phyloP scores from a whole-genome alignment of 2,113 vertebrate genomes.

The Motacilla tschutschensis region DNA sequence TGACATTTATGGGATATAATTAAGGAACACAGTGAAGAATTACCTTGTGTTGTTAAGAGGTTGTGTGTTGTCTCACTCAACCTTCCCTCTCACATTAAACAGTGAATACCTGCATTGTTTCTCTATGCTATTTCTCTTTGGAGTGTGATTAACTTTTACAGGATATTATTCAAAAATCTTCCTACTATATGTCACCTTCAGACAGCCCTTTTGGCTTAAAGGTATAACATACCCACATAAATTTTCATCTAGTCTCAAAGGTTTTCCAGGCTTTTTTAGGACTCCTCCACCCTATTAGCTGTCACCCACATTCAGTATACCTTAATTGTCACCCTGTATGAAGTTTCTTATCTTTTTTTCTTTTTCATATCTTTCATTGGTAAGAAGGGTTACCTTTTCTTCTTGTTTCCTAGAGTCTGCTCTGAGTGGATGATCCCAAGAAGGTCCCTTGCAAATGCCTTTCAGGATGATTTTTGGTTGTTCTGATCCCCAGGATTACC shows the following conservation, averaged over 20 bases:
- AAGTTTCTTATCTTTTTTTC: background rate
- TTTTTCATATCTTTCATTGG: background rate
- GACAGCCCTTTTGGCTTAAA: background rate
- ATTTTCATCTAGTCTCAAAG: background rate
- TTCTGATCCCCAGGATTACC: background rate
- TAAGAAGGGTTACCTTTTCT: background rate
- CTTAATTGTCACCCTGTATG: background rate
- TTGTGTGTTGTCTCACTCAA: background rate
- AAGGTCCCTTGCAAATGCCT: background rate
- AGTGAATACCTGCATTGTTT: background rate
- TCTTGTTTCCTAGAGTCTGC: background rate
- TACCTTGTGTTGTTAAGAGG: background rate
- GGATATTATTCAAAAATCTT: background rate
- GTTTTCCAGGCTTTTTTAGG: background rate
- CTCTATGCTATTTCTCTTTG: background rate
- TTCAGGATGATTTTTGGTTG: background rate
- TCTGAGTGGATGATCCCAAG: background rate
- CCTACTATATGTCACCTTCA: background rate
- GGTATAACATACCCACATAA: background rate
- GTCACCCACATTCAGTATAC: background rate
- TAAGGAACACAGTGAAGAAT: background rate
- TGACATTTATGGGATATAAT: slow-evolving; percentile 1
- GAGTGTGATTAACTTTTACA: background rate
- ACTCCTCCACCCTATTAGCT: background rate
- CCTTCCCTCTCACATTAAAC: background rate